Evolutionary conservation across 2,888 invertebrate genomes (phyloP).

Genomic region (Drosophila yooni): DNA sequence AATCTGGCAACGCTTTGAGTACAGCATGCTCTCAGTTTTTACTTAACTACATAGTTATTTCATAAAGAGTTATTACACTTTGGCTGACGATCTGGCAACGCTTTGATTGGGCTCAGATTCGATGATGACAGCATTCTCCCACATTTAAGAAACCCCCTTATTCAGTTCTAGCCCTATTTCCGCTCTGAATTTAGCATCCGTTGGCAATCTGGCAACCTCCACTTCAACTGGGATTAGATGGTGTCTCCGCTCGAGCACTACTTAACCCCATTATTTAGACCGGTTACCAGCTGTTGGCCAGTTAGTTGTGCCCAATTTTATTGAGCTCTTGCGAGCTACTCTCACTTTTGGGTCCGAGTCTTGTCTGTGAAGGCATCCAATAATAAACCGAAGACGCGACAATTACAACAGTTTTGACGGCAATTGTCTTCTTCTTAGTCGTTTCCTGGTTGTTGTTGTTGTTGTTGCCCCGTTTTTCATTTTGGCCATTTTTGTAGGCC

Average conservation of each 20-base stretch:
- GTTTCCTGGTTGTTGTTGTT: neutral
- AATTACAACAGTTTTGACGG: conserved; percentile 36
- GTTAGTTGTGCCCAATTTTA: neutral
- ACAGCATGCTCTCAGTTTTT: neutral
- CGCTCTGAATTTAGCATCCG: neutral
- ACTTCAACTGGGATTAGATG: neutral
- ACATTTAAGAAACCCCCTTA: neutral
- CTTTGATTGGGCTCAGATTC: neutral
- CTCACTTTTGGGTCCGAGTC: neutral
- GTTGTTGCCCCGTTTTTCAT: conserved; percentile 25
- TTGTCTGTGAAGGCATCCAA: conserved; percentile 4
- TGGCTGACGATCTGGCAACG: neutral
- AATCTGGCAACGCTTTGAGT: neutral
- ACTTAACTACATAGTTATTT: neutral
- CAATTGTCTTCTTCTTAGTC: conserved; percentile 9
- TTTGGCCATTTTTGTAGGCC: conserved; percentile 54
- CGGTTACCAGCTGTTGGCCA: neutral
- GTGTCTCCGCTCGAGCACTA: neutral
- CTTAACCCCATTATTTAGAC: neutral
- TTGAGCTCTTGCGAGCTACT: neutral
- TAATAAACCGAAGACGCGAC: conserved; percentile 30
- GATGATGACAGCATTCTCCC: neutral
- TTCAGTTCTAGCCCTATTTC: neutral
- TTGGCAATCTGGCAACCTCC: neutral
- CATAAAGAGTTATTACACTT: no score